Conservation (phyloP, 2,888 invertebrate genomes). For the Drosophila histrio region DNA sequence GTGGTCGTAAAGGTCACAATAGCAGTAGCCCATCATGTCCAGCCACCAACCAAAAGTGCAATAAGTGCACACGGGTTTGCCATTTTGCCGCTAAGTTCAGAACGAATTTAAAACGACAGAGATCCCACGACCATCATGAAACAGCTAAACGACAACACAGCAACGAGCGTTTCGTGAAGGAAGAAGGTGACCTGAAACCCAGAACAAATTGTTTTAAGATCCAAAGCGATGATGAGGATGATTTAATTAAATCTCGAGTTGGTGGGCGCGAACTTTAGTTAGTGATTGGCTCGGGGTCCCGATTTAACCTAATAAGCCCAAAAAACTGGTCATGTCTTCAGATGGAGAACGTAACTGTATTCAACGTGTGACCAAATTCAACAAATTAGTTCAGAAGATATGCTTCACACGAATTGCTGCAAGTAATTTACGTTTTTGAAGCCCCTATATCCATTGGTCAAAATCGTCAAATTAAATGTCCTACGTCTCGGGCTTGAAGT, state of each 20-base stretch:
- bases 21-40: neutral
- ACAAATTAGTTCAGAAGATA: neutral
- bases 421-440: constrained; percentile 18
- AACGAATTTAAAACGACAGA: neutral
- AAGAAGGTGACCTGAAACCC: neutral
- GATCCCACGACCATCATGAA: neutral
- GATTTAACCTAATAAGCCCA: constrained; percentile 8
- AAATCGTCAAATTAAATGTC: constrained; percentile 3
- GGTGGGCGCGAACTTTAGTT: neutral
- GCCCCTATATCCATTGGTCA: constrained; percentile 12
- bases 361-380: constrained; percentile 7
- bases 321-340: constrained; percentile 3
- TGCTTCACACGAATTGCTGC: constrained; percentile 11
- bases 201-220: constrained; percentile 16
- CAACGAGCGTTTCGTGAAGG: constrained; percentile 7
- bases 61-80: neutral
- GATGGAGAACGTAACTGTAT: neutral
- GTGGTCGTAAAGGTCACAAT: constrained; percentile 16
- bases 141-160: neutral
- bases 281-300: constrained; percentile 18
- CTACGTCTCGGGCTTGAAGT: neutral
- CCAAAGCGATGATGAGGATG: constrained; percentile 9
- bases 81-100: neutral
- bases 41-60: neutral
- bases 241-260: constrained; percentile 1